These are phyloP conservation scores for Ormyrus thymus DNA, from an alignment of 2,888 invertebrate genomes.

Conservation along the genomic window DNA sequence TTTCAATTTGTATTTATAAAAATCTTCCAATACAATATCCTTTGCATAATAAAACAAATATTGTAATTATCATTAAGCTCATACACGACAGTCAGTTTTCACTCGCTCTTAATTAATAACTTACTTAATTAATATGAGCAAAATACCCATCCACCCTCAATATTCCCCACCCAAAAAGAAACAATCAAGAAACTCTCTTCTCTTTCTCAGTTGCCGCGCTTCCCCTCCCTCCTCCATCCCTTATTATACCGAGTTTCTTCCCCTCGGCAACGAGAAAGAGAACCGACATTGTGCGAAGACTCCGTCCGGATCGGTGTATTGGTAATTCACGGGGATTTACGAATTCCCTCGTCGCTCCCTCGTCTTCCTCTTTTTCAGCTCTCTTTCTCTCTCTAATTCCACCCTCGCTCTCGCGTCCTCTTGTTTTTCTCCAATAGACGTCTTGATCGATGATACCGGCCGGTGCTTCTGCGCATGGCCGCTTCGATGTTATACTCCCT, in stretches of 20 bases:
- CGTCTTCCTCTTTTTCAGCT: slow-evolving; percentile 1
- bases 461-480: slow-evolving; percentile 72
- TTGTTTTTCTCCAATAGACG: slow-evolving; percentile 74
- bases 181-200: slow-evolving; percentile 24
- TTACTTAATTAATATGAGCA: background rate
- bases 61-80: too few species aligned
- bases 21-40: too few species aligned
- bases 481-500: slow-evolving; percentile 71
- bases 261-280: slow-evolving; percentile 10
- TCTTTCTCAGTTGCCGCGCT: background rate
- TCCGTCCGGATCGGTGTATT: slow-evolving; percentile 70
- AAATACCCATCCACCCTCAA: background rate
- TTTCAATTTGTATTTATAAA: too few species aligned
- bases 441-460: slow-evolving; percentile 74
- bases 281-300: slow-evolving; percentile 57
- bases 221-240: background rate
- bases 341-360: slow-evolving; percentile 47
- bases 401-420: slow-evolving; percentile 66
- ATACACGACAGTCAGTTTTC: too few species aligned
- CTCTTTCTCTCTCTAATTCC: slow-evolving; percentile 18
- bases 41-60: too few species aligned
- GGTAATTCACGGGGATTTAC: slow-evolving; percentile 73
- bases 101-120: background rate
- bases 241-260: background rate
- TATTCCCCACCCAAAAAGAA: slow-evolving; percentile 22